Evolutionary conservation across 2,888 invertebrate species (phyloP), one percentile per base, ranked within the genome.

Genomic region (Monochamus alternatus): DNA sequence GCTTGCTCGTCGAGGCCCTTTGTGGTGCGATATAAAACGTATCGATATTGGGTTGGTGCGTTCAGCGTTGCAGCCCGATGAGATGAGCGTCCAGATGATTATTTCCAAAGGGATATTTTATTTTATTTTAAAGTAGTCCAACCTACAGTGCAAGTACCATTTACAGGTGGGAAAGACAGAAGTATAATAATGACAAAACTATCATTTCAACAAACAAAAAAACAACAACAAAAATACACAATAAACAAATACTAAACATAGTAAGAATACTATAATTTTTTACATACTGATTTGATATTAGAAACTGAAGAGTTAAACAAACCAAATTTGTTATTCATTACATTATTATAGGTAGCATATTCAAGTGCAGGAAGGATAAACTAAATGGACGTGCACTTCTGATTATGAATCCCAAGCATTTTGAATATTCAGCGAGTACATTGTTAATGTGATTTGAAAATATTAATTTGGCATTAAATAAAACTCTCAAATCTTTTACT

Each of bases 21-120:
- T 71, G 71, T 71, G 71, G 71, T 31, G 52, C 63, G 52, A 63
- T 52, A 71, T 71, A 71, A 71, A 71, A 62, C 63, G 62, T 63
- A 71, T 71, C 71, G 71, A 71, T 71, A 63, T 47, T 30, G 22
- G 43, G 64, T 47, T 30, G 14, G 38, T 58, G 60, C 47, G 71
- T 71, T 71, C 63, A 63, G 52, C 51, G 51, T 71, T 71, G 71
- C 52, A 51, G 12, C 32, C 30, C 30, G 47, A 63, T 32, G 52
- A 51, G 31, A 52, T 32, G 63, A 14, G 55, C 55, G 55, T 14
- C 55, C 55, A 7, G 55, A n/a, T 7, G n/a, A 7, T 55, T 55
- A n/a, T 55, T 47, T 47, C 10, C 47, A 47, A 12, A 12, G 47
- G 47, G 12, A 44, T 44, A 44, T 22, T 22, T 22, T 22, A 22